Conservation (phyloP, 2,113 vertebrate genomes). For the Ochotona curzoniae region DNA sequence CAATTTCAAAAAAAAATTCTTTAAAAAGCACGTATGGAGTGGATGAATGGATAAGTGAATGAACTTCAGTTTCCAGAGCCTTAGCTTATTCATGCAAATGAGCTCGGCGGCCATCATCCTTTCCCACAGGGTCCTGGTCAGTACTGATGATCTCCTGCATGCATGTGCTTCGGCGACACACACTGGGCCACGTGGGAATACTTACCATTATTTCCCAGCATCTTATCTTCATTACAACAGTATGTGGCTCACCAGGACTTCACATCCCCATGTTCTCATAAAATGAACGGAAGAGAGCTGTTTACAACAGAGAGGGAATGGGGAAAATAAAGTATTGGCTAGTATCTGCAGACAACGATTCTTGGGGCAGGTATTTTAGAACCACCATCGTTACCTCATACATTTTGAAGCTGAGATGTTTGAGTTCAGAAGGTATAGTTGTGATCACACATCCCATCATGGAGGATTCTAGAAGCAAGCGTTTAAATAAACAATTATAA, state of each 20-base stretch:
- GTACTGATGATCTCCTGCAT: neutral
- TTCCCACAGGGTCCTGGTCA: neutral
- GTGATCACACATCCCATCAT: constrained; percentile 73
- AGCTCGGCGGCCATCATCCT: neutral
- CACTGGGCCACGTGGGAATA: neutral
- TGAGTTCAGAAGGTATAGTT: constrained; percentile 75
- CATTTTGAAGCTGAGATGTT: constrained; percentile 72
- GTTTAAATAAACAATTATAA: constrained; percentile 76
- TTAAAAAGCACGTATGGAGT: neutral
- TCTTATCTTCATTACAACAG: too few species aligned
- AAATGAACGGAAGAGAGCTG: neutral
- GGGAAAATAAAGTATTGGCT: neutral
- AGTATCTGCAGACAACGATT: neutral
- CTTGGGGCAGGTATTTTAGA: neutral
- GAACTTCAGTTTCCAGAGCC: neutral
- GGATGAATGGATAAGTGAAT: neutral
- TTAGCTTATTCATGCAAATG: neutral
- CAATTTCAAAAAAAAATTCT: too few species aligned
- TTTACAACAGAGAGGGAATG: neutral
- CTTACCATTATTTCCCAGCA: neutral
- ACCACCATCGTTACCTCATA: constrained; percentile 62
- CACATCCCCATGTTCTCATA: neutral
- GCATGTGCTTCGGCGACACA: neutral
- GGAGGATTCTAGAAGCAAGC: constrained; percentile 45
- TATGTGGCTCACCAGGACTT: neutral